These are phyloP conservation scores for Spicauda simplicius DNA, from an alignment of 2,888 invertebrate species.

Conservation along the genomic window DNA sequence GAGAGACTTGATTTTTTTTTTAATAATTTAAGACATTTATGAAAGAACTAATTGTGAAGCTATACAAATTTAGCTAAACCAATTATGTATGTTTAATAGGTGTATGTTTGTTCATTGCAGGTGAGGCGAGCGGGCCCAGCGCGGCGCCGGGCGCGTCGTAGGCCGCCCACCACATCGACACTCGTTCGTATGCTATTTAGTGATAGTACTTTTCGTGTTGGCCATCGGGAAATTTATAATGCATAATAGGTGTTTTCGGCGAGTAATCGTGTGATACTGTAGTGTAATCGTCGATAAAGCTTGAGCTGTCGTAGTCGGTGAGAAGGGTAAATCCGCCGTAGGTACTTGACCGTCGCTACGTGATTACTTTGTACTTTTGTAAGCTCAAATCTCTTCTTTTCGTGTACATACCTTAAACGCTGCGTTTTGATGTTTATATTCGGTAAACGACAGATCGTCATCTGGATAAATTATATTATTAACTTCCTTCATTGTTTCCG, in stretches of 20 bases:
- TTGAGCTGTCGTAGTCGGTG: constrained; percentile 80
- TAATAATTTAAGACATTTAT: too few relatives aligned
- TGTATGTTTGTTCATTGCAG: constrained; percentile 49
- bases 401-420: constrained; percentile 78
- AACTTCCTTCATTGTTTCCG: constrained; percentile 47
- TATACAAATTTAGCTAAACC: too few relatives aligned
- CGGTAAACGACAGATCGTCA: constrained; percentile 72
- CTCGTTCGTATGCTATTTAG: constrained; percentile 65
- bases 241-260: constrained; percentile 78
- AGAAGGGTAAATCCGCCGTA: constrained; percentile 80
- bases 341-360: constrained; percentile 79
- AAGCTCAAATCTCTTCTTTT: constrained; percentile 80
- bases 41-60: too few relatives aligned
- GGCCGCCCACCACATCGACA: constrained; percentile 48
- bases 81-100: too few relatives aligned
- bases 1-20: too few relatives aligned
- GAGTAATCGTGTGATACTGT: constrained; percentile 79
- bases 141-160: constrained; percentile 65
- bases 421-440: constrained; percentile 66
- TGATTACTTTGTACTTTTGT: constrained; percentile 84
- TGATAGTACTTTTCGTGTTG: constrained; percentile 72
- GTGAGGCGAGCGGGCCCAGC: constrained; percentile 60
- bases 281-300: constrained; percentile 78
- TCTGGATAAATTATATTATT: constrained; percentile 72
- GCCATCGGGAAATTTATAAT: constrained; percentile 72